Evolutionary conservation across 2,113 vertebrate genomes (phyloP).

Genomic region (Piaya cayana): DNA sequence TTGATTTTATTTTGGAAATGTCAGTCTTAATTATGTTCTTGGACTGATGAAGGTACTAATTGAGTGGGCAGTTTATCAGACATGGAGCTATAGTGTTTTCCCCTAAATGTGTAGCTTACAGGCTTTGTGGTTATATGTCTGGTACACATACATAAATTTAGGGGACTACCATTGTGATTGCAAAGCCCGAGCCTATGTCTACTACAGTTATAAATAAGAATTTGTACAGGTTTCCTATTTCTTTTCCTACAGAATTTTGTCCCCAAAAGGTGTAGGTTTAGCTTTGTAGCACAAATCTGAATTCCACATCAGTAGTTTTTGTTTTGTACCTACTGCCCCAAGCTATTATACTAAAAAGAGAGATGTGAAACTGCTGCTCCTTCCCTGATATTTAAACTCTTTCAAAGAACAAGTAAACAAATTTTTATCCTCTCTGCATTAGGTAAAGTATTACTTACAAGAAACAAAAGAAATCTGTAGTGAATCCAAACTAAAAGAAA

Average conservation of each 20-base stretch:
- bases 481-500: neutral
- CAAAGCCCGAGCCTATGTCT: neutral
- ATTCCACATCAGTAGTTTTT: neutral
- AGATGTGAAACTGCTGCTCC: neutral
- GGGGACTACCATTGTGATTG: too few species aligned
- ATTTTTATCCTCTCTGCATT: neutral
- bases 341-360: neutral
- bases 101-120: neutral
- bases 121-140: neutral
- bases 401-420: neutral
- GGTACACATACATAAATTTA: neutral
- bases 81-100: neutral
- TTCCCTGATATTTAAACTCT: neutral
- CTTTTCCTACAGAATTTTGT: neutral
- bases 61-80: neutral
- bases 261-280: neutral
- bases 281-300: neutral
- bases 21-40: neutral
- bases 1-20: neutral
- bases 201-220: neutral
- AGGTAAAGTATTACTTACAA: neutral
- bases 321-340: neutral
- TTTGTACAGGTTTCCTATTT: neutral
- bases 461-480: neutral
- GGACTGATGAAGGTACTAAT: neutral